Conservation (phyloP, 2,113 vertebrate species). For the Gobiocypris rarus region DNA sequence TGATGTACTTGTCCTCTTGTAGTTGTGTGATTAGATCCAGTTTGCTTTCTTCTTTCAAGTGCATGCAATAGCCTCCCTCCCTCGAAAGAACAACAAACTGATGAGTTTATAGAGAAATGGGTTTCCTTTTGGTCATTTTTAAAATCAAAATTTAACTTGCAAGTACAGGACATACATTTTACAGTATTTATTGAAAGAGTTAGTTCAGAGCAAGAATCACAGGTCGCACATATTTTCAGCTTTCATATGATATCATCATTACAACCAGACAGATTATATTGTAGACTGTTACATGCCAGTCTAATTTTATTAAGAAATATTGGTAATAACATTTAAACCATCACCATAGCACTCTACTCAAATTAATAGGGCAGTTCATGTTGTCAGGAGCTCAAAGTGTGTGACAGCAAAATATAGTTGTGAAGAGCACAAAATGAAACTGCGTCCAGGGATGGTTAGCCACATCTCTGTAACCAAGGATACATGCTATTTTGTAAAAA, state of each 20-base stretch:
- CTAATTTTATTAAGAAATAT: constrained; percentile 1
- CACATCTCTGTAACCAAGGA: background rate
- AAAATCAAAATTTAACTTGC: no score
- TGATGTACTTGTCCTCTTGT: background rate
- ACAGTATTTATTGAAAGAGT: no score
- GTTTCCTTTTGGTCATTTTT: no score
- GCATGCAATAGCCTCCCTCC: background rate
- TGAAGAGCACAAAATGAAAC: background rate
- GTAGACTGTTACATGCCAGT: background rate
- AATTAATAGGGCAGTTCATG: background rate
- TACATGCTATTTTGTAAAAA: background rate
- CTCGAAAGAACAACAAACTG: background rate
- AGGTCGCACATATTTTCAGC: background rate
- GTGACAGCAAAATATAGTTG: background rate
- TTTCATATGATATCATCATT: background rate
- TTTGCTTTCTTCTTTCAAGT: background rate
- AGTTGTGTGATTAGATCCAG: background rate
- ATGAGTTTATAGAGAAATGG: background rate
- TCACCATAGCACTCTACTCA: background rate
- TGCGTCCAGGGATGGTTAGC: background rate
- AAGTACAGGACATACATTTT: no score
- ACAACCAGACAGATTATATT: background rate
- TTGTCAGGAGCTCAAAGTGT: background rate
- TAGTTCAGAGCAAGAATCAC: no score
- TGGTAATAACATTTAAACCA: background rate